These are phyloP conservation scores for Neolamprologus tretocephalus DNA, from an alignment of 2,113 vertebrate species.

Conservation along the genomic window DNA sequence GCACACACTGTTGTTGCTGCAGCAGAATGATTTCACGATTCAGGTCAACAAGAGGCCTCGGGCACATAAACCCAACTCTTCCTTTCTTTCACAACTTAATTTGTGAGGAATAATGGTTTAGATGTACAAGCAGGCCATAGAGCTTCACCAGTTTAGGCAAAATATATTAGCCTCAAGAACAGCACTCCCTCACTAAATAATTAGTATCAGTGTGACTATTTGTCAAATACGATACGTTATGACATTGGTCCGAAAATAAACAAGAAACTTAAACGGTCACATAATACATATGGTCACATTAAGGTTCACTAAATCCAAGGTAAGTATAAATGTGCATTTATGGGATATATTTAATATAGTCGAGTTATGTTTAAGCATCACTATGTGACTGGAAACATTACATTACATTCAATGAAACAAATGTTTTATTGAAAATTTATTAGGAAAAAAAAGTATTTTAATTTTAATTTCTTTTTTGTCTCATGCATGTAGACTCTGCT, in stretches of 20 bases:
- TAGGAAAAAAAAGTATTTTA: background rate
- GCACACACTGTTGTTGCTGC: constrained; percentile 23
- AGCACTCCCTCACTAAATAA: background rate
- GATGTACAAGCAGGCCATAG: background rate
- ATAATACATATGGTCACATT: background rate
- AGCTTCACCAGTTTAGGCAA: background rate
- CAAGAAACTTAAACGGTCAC: background rate
- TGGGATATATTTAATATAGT: background rate
- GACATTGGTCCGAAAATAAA: background rate
- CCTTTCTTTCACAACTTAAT: constrained; percentile 43
- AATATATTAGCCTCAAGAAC: constrained; percentile 15
- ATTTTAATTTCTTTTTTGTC: background rate
- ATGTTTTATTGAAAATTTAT: background rate
- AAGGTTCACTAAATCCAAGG: background rate
- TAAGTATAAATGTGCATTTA: background rate
- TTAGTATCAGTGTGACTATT: background rate
- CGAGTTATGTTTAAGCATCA: background rate
- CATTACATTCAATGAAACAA: background rate
- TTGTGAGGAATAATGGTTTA: constrained; percentile 36
- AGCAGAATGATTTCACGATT: constrained; percentile 61
- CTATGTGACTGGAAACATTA: background rate
- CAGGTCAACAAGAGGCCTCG: constrained; percentile 65
- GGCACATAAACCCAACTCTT: constrained; percentile 54
- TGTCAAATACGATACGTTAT: background rate
- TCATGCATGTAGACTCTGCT: background rate